phyloP scores from a whole-genome alignment of 2,888 invertebrate genomes.

The Lamellibrachia columna region DNA sequence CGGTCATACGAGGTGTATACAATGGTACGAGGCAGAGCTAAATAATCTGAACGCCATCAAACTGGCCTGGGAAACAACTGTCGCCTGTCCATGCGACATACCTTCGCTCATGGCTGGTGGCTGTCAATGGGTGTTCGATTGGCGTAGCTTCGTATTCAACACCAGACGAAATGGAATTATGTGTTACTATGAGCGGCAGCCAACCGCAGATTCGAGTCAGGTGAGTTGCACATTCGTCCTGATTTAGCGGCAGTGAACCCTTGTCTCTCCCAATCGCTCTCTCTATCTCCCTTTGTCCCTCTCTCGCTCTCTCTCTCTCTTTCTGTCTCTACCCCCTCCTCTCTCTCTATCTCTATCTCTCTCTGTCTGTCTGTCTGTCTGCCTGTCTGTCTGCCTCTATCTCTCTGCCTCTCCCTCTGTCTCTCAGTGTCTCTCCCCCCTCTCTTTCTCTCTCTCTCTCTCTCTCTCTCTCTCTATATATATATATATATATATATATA shows the following conservation, averaged over 20 bases:
- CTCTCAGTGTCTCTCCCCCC: no score
- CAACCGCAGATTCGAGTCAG: background rate
- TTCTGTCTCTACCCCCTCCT: no score
- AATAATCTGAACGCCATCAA: background rate
- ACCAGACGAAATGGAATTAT: background rate
- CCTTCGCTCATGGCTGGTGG: background rate
- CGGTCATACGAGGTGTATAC: background rate
- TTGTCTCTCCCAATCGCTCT: no score
- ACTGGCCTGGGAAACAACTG: background rate
- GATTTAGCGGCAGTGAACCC: background rate
- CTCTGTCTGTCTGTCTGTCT: no score
- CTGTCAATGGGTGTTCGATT: background rate
- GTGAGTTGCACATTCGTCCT: background rate
- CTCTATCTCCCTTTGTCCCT: no score
- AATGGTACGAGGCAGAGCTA: background rate
- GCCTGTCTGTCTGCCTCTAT: no score
- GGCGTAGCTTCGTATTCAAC: background rate
- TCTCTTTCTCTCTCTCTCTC: no score
- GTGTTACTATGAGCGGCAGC: background rate
- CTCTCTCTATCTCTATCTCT: no score
- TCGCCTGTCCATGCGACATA: background rate
- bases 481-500: no score
- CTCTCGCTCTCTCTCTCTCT: no score
- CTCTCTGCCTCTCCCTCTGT: no score
- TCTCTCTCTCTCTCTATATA: no score